Conservation (phyloP, 92 coral and sea anemone genomes). For the Epizoanthus stellaris region DNA sequence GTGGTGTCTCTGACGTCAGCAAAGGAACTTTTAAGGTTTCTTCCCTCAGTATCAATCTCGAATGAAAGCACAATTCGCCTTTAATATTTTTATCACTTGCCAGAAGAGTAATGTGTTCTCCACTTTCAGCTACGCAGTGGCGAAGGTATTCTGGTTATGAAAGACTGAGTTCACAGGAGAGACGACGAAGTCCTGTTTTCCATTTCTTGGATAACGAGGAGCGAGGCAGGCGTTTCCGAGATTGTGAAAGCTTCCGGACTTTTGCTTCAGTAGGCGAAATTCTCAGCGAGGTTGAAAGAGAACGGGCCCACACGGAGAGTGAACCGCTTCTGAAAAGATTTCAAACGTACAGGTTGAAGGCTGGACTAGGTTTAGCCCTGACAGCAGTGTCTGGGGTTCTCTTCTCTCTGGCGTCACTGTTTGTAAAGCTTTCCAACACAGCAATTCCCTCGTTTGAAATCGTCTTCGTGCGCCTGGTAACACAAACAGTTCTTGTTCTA, state of each 20-base stretch:
- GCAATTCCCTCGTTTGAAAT: slow-evolving; percentile 84
- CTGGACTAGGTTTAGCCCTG: slow-evolving; percentile 68
- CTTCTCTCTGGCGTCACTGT: slow-evolving; percentile 82
- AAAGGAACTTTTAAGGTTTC: slow-evolving; percentile 13
- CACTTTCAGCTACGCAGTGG: slow-evolving; percentile 80
- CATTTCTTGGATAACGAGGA: slow-evolving; percentile 35
- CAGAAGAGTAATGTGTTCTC: slow-evolving; percentile 70
- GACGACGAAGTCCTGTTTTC: neutral
- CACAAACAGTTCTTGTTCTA: slow-evolving; percentile 69
- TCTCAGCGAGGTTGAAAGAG: slow-evolving; percentile 64
- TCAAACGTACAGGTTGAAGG: slow-evolving; percentile 42
- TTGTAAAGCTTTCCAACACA: slow-evolving; percentile 84
- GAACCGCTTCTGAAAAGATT: slow-evolving; percentile 48
- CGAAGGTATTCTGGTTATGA: slow-evolving; percentile 48
- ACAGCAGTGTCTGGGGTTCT: slow-evolving; percentile 77
- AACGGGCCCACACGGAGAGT: slow-evolving; percentile 43
- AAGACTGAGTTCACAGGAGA: neutral
- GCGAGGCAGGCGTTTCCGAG: slow-evolving; percentile 32
- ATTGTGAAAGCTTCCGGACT: slow-evolving; percentile 81
- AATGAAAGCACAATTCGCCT: neutral
- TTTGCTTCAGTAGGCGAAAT: slow-evolving; percentile 72
- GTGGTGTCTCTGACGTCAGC: neutral
- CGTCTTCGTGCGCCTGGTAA: slow-evolving; percentile 74
- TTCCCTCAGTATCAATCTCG: neutral
- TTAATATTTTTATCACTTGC: neutral